Evolutionary conservation across 2,113 vertebrate genomes (phyloP).

Genomic region (Nycticryphes semicollaris): DNA sequence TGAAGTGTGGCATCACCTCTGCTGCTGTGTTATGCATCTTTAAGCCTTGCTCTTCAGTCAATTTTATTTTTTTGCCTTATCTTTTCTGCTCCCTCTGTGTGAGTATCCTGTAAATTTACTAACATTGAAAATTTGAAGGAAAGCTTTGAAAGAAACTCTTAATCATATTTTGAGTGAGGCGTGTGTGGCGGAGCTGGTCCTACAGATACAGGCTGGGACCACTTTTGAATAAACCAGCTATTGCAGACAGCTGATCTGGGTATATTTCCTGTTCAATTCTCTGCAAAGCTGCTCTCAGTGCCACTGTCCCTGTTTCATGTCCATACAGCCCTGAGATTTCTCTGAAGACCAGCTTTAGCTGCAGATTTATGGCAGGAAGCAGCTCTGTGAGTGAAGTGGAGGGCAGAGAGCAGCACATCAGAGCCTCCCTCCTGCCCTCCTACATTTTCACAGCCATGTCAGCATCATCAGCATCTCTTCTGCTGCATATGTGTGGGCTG

Average conservation of each 20-base stretch:
- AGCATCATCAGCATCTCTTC: background rate
- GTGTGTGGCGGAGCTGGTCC: background rate
- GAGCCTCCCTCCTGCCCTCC: background rate
- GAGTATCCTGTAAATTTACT: background rate
- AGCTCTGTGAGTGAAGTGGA: background rate
- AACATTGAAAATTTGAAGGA: background rate
- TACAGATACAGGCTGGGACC: background rate
- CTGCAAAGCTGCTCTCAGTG: background rate
- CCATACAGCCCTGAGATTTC: background rate
- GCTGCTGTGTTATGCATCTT: background rate
- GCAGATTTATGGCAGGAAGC: background rate
- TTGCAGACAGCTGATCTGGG: fast-evolving
- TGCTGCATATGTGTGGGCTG: background rate
- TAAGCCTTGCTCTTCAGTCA: background rate
- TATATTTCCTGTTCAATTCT: background rate
- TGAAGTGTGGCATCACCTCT: background rate
- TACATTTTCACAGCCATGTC: background rate
- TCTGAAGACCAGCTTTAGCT: background rate
- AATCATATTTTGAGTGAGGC: background rate
- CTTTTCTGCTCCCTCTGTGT: background rate
- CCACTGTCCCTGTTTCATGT: fast-evolving
- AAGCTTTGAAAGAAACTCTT: background rate
- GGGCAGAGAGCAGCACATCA: background rate
- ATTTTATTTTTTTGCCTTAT: background rate
- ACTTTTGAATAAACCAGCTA: background rate